A percentile compares a stretch with the other conserved stretches of the same genome.
Conservation (phyloP, 2,888 invertebrate species). For the Galerucella pusilla region DNA sequence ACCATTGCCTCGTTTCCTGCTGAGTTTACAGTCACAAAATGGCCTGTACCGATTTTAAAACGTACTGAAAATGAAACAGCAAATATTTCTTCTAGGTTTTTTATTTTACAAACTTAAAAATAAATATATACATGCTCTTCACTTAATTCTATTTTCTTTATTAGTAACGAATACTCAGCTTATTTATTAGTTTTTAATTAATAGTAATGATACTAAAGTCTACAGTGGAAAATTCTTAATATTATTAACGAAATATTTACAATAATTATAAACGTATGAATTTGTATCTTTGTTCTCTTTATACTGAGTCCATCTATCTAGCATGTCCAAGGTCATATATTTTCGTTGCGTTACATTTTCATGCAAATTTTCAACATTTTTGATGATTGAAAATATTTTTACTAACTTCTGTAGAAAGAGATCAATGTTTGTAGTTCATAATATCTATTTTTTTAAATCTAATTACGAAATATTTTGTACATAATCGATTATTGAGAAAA, state of each 20-base stretch:
- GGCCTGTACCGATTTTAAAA: no score
- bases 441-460: no score
- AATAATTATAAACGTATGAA: not conserved
- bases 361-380: no score
- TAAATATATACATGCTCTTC: not conserved
- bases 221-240: not conserved
- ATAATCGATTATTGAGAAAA: not conserved
- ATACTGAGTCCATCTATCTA: no score
- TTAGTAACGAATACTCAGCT: not conserved
- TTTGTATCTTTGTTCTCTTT: no score
- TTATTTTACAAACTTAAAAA: slow-evolving; percentile 1
- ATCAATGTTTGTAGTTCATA: not conserved
- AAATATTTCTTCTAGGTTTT: not conserved
- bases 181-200: not conserved
- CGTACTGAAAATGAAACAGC: no score
- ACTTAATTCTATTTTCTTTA: not conserved
- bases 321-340: no score
- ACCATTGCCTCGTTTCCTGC: no score
- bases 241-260: not conserved
- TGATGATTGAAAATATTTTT: no score
- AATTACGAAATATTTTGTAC: not conserved
- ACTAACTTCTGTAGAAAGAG: not conserved
- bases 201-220: not conserved
- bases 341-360: no score
- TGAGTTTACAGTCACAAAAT: no score